Conservation (phyloP, 1,140 invertebrate genomes). For the Lasioglossum baleicum region DNA sequence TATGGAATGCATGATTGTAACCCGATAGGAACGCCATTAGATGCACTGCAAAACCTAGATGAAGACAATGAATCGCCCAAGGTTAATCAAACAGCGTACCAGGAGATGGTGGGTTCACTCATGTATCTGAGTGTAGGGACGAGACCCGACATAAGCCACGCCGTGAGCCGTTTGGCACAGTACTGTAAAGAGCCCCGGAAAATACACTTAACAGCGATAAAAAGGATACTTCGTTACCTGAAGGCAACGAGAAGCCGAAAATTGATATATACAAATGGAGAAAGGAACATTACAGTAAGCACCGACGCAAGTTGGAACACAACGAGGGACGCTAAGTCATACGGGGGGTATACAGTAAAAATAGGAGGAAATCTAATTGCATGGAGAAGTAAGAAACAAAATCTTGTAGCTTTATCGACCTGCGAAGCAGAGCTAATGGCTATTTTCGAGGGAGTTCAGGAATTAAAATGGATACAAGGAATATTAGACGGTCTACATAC, state of each 20-base stretch:
- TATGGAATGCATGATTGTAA: slow-evolving; percentile 4
- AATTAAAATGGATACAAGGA: neutral
- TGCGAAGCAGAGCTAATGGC: neutral
- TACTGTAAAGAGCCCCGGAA: neutral
- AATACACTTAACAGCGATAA: slow-evolving; percentile 1
- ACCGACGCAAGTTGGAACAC: neutral
- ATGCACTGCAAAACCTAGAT: neutral
- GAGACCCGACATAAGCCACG: neutral
- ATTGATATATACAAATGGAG: neutral
- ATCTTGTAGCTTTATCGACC: neutral
- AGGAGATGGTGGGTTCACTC: neutral
- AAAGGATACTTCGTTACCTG: slow-evolving; percentile 9
- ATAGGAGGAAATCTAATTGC: neutral
- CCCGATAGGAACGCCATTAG: neutral
- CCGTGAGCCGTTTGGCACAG: slow-evolving; percentile 3
- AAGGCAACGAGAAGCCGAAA: neutral
- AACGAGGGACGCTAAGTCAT: neutral
- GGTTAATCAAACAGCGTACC: neutral
- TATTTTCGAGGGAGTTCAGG: neutral
- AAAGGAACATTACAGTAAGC: neutral
- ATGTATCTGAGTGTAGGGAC: neutral
- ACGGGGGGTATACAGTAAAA: neutral
- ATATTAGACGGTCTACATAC: neutral
- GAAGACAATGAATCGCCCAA: neutral
- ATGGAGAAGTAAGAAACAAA: neutral